Percentiles rank a stretch among this genome's conserved stretches.
Conservation (phyloP, 1,140 invertebrate species). For the Hycleus cichorii region DNA sequence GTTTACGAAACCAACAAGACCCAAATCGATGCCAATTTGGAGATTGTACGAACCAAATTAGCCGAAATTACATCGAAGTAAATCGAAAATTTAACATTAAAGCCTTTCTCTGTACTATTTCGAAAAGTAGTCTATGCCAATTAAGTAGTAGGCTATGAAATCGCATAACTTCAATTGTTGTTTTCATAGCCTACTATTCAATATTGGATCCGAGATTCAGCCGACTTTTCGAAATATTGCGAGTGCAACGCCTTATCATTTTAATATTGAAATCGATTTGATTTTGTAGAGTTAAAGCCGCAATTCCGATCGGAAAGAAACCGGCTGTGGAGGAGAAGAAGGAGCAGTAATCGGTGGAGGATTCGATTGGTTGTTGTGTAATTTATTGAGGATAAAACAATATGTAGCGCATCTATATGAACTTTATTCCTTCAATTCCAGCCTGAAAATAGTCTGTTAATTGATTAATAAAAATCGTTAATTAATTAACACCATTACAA, state of each 20-base stretch:
- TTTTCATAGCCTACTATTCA: background rate
- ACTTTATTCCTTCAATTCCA: conserved; percentile 17
- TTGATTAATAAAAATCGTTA: background rate
- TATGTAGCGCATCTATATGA: background rate
- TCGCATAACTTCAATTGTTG: no score
- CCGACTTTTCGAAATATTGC: no score
- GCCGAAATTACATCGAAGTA: conserved; percentile 83
- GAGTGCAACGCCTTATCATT: no score
- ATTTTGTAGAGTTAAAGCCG: conserved; percentile 70
- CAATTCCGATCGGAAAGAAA: conserved; percentile 86
- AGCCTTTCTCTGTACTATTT: no score
- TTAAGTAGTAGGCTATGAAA: no score
- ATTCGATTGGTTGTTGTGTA: background rate
- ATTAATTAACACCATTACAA: background rate
- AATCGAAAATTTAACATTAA: conserved; percentile 38
- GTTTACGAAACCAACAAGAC: conserved; percentile 96
- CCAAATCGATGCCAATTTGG: conserved; percentile 91
- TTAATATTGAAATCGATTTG: background rate
- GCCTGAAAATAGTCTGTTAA: background rate
- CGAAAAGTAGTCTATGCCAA: no score
- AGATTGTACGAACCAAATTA: conserved; percentile 78
- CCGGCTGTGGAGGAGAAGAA: conserved; percentile 65
- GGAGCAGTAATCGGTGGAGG: conserved; percentile 61
- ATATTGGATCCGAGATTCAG: background rate
- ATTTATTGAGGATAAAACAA: background rate